phyloP scores from a whole-genome alignment of 2,113 vertebrate genomes.

The Machaerirhynchus nigripectus region DNA sequence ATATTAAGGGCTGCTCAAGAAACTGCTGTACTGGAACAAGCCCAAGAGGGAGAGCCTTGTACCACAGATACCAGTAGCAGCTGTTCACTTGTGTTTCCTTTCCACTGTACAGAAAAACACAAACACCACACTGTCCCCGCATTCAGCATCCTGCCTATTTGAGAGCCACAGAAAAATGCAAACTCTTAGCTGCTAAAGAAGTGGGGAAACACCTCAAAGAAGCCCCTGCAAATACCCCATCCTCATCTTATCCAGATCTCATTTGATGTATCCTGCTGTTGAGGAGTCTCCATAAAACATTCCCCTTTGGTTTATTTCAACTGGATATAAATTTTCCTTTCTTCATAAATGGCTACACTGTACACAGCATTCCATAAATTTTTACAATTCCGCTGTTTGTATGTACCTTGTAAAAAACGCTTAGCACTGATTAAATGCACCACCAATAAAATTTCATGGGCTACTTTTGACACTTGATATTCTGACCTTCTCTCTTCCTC shows the following conservation, averaged over 20 bases:
- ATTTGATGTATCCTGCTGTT: neutral
- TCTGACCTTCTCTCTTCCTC: slow-evolving; percentile 47
- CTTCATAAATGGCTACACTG: slow-evolving; percentile 54
- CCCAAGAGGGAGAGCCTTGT: neutral
- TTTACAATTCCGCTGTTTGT: slow-evolving; percentile 78
- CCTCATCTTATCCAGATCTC: neutral
- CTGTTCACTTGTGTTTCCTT: neutral
- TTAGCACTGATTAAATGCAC: slow-evolving; percentile 86
- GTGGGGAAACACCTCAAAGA: neutral
- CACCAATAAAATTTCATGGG: slow-evolving; percentile 78
- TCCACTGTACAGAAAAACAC: neutral
- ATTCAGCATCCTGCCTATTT: neutral
- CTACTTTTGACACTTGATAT: slow-evolving; percentile 59
- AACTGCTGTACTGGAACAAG: neutral
- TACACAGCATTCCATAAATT: slow-evolving; percentile 67
- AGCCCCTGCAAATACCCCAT: neutral
- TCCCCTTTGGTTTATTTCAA: slow-evolving; percentile 33
- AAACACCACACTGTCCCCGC: neutral
- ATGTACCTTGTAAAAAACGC: slow-evolving; percentile 85
- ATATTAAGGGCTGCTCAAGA: slow-evolving; percentile 28
- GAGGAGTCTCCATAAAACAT: neutral
- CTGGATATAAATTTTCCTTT: slow-evolving; percentile 50
- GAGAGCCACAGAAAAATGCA: neutral
- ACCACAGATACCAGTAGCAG: neutral
- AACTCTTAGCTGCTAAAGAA: neutral